Conservation (phyloP, 2,888 invertebrate genomes). For the Xestia ashworthii region DNA sequence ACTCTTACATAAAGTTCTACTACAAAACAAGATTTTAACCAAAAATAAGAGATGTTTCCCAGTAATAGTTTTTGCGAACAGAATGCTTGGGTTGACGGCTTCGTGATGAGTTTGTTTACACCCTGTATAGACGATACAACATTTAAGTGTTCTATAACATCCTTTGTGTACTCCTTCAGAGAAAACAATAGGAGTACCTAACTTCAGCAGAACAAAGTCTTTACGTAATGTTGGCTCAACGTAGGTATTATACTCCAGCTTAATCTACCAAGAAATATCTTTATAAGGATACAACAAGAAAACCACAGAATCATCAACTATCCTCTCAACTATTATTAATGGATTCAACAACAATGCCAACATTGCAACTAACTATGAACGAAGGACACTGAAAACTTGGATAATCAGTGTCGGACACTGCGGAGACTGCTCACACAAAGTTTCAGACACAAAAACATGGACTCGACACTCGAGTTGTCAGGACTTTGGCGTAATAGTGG, state of each 20-base stretch:
- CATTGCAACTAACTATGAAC: slow-evolving; percentile 51
- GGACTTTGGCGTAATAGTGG: slow-evolving; percentile 19
- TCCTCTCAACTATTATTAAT: slow-evolving; percentile 54
- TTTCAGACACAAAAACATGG: slow-evolving; percentile 62
- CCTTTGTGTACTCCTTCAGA: not conserved
- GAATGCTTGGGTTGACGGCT: no score
- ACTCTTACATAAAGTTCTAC: no score
- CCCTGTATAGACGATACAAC: not conserved
- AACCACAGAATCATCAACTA: slow-evolving; percentile 45
- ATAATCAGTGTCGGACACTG: slow-evolving; percentile 60
- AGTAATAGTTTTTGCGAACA: no score
- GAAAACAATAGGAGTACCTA: not conserved
- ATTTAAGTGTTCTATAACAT: not conserved
- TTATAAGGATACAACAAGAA: not conserved
- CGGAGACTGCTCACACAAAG: slow-evolving; percentile 44
- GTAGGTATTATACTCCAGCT: not conserved
- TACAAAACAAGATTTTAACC: no score
- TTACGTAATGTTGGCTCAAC: not conserved
- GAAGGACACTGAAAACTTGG: slow-evolving; percentile 56
- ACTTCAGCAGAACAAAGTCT: not conserved
- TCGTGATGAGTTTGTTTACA: no score
- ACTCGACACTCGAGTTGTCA: slow-evolving; percentile 41
- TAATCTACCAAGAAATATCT: slow-evolving; percentile 6
- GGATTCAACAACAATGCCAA: slow-evolving; percentile 52
- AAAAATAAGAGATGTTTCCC: no score